Evolutionary conservation across 2,113 vertebrate genomes (phyloP).

Genomic region (Chlamydotis undulata): DNA sequence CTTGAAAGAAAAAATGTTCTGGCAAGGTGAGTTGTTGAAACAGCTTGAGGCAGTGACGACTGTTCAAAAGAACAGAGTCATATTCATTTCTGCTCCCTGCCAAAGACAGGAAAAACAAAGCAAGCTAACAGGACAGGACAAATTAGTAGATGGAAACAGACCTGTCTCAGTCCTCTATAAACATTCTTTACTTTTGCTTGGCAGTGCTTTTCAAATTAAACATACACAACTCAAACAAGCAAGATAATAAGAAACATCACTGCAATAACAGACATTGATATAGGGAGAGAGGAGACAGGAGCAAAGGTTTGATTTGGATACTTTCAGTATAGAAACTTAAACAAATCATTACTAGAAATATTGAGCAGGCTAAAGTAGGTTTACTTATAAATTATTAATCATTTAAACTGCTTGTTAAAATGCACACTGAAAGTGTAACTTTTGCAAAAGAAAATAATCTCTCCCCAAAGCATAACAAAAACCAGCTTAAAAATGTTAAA

Average conservation of each 20-base stretch:
- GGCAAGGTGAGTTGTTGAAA: constrained; percentile 10
- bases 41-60: constrained; percentile 11
- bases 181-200: not conserved
- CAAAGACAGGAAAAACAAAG: not conserved
- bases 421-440: not conserved
- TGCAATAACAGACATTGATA: no score
- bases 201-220: not conserved
- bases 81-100: not conserved
- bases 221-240: not conserved
- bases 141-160: not conserved
- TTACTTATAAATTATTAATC: not conserved
- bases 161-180: not conserved
- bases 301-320: not conserved
- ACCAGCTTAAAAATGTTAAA: not conserved
- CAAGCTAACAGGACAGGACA: not conserved
- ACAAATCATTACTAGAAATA: not conserved
- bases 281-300: not conserved
- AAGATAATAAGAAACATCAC: not conserved
- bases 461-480: not conserved
- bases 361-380: not conserved
- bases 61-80: not conserved
- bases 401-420: not conserved
- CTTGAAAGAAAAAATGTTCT: not conserved
- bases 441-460: not conserved
- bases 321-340: not conserved